These are phyloP conservation scores for Papilio aristodemus DNA, from an alignment of 1,140 invertebrate species.

Conservation along the genomic window DNA sequence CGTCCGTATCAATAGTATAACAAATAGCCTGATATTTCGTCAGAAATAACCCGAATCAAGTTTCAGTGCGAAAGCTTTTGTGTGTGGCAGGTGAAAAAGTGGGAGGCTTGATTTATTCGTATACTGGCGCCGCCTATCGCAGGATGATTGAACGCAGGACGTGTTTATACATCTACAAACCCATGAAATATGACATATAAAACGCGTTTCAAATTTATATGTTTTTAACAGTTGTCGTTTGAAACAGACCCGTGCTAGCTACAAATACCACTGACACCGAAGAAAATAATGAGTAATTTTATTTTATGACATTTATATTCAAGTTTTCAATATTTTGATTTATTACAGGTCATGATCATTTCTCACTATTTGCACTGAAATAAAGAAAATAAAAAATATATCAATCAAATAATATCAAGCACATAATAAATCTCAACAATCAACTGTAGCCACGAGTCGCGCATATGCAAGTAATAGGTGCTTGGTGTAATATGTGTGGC, in stretches of 20 bases:
- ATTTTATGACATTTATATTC: slow-evolving; percentile 63
- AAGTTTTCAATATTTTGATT: no score
- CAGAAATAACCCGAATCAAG: slow-evolving; percentile 80
- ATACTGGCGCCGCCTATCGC: slow-evolving; percentile 73
- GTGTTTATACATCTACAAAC: slow-evolving; percentile 75
- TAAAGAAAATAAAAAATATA: slow-evolving; percentile 15
- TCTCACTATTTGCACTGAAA: slow-evolving; percentile 44
- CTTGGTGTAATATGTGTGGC: slow-evolving; percentile 61
- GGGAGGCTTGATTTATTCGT: slow-evolving; percentile 78
- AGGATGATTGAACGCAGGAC: slow-evolving; percentile 74
- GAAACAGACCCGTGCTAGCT: slow-evolving; percentile 25
- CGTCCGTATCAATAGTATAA: slow-evolving; percentile 78
- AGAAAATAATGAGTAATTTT: slow-evolving; percentile 69
- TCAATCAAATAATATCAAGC: slow-evolving; percentile 45
- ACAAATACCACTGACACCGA: slow-evolving; percentile 46
- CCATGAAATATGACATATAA: slow-evolving; percentile 73
- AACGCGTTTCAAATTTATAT: slow-evolving; percentile 53
- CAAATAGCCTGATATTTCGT: slow-evolving; percentile 79
- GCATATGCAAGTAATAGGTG: slow-evolving; percentile 65
- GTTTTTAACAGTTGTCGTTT: slow-evolving; percentile 55
- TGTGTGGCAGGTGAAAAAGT: slow-evolving; percentile 80
- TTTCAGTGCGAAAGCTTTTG: slow-evolving; percentile 78
- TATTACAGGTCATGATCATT: no score
- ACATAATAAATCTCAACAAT: slow-evolving; percentile 43
- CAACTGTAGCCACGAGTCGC: slow-evolving; percentile 51